Conservation (phyloP, 1,140 invertebrate genomes). For the Bombus superbus region DNA sequence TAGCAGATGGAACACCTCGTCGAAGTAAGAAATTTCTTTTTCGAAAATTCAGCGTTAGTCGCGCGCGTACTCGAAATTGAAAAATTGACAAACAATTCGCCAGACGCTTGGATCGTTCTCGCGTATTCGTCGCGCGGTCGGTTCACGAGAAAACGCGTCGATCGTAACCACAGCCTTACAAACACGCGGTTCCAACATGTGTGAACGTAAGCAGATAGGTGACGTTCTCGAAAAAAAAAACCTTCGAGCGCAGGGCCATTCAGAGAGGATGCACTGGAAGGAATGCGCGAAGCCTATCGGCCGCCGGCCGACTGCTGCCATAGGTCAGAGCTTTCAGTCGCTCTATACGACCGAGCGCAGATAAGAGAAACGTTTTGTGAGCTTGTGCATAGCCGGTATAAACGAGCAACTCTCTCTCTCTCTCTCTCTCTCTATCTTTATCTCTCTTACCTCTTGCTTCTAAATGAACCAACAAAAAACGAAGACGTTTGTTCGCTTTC, state of each 20-base stretch:
- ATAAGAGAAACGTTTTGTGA: conserved; percentile 74
- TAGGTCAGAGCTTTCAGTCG: conserved; percentile 80
- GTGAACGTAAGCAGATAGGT: neutral
- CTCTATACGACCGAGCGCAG: conserved; percentile 56
- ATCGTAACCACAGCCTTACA: too few relatives aligned
- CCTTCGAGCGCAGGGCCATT: conserved; percentile 73
- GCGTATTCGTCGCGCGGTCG: neutral
- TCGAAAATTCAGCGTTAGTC: too few relatives aligned
- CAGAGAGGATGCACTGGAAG: conserved; percentile 72
- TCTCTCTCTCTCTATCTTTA: too few relatives aligned
- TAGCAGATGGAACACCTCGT: too few relatives aligned
- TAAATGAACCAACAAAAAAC: neutral
- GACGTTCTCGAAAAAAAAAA: conserved; percentile 64
- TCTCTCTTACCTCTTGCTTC: neutral
- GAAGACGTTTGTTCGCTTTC: neutral
- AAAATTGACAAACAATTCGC: too few relatives aligned
- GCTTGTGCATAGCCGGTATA: conserved; percentile 45
- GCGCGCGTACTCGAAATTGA: too few relatives aligned
- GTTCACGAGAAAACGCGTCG: too few relatives aligned
- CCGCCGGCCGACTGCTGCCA: conserved; percentile 77
- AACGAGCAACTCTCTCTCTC: neutral
- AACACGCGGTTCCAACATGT: neutral
- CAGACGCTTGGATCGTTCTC: neutral
- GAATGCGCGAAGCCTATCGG: conserved; percentile 76
- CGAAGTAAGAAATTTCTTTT: too few relatives aligned